A percentile compares a stretch with the other conserved stretches of the same genome.
These are phyloP conservation scores for Lithophane semibrunnea DNA, from an alignment of 2,888 invertebrate species.

Conservation along the genomic window DNA sequence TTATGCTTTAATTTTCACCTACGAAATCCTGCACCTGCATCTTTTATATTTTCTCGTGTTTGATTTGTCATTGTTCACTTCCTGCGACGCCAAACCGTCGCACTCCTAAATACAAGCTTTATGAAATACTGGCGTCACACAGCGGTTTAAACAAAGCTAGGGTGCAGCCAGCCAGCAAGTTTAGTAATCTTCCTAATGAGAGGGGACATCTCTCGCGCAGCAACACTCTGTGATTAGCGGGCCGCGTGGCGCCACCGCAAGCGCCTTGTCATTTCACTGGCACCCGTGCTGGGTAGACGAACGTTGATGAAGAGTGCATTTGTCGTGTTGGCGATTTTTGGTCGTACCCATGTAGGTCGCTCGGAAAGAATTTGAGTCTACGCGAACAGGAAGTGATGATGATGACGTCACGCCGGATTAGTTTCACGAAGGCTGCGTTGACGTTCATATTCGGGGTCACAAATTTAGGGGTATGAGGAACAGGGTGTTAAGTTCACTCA, in stretches of 20 bases:
- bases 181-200: conserved; percentile 72
- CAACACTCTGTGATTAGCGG: conserved; percentile 75
- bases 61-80: background rate
- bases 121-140: conserved; percentile 37
- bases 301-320: conserved; percentile 1
- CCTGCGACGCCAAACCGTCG: background rate
- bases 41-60: background rate
- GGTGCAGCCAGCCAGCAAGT: conserved; percentile 61
- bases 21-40: background rate
- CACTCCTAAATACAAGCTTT: conserved; percentile 14
- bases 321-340: background rate
- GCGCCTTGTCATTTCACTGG: conserved; percentile 74
- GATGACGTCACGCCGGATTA: too few relatives aligned
- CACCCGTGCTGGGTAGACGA: conserved; percentile 48
- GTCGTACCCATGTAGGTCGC: background rate
- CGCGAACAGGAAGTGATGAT: background rate
- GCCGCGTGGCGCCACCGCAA: conserved; percentile 74
- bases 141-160: conserved; percentile 58
- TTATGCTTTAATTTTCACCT: background rate
- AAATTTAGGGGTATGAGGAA: too few relatives aligned
- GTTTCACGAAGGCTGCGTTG: too few relatives aligned
- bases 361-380: background rate
- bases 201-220: conserved; percentile 66
- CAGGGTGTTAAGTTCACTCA: too few relatives aligned
- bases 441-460: too few relatives aligned